Conservation (phyloP, 2,113 vertebrate genomes). For the Arenaria interpres region DNA sequence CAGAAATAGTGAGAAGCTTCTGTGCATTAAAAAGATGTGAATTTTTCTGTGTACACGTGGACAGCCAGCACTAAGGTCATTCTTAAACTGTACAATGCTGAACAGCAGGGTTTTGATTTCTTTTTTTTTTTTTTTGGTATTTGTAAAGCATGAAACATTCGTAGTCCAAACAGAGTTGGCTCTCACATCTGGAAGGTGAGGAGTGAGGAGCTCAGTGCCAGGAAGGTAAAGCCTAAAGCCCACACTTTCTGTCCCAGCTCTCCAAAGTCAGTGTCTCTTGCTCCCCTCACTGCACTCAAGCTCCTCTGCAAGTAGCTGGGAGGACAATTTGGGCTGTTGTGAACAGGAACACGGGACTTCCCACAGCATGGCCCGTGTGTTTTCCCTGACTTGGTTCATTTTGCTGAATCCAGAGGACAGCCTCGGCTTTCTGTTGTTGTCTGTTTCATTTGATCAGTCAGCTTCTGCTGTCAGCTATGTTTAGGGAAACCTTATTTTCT, state of each 20-base stretch:
- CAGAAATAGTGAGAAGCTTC: background rate
- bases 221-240: background rate
- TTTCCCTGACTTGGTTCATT: background rate
- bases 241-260: background rate
- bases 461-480: constrained; percentile 19
- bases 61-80: background rate
- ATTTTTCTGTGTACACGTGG: rapidly evolving
- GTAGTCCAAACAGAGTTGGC: background rate
- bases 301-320: background rate
- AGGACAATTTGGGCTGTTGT: background rate
- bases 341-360: background rate
- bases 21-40: background rate
- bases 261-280: rapidly evolving
- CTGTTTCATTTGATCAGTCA: background rate
- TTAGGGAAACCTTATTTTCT: constrained; percentile 24
- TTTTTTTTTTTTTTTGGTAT: background rate
- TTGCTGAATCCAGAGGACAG: rapidly evolving
- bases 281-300: background rate
- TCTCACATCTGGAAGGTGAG: background rate
- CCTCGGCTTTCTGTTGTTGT: background rate
- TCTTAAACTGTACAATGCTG: background rate
- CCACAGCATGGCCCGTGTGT: rapidly evolving
- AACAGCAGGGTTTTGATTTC: background rate
- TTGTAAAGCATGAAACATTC: background rate
- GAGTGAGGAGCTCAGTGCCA: background rate